phyloP scores from a whole-genome alignment of 1,140 invertebrate species.

The Spodoptera frugiperda region DNA sequence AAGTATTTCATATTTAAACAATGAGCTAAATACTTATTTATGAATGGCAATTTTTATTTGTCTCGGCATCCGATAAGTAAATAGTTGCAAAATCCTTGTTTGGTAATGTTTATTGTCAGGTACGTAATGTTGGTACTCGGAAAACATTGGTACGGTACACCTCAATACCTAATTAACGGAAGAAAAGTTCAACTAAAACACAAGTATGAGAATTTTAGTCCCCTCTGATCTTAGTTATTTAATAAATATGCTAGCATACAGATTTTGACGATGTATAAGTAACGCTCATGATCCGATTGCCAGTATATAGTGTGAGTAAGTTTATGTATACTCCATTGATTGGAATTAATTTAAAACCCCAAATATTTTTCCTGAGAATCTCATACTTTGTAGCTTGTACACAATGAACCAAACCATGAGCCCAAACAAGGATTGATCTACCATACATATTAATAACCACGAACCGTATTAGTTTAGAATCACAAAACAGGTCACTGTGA shows the following conservation, averaged over 20 bases:
- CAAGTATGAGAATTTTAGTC: too few relatives aligned
- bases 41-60: background rate
- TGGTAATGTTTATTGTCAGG: background rate
- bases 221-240: too few relatives aligned
- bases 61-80: conserved; percentile 1
- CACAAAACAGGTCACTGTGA: conserved; percentile 41
- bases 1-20: background rate
- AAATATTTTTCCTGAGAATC: too few relatives aligned
- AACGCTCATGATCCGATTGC: too few relatives aligned
- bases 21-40: background rate
- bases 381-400: background rate
- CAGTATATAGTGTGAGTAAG: too few relatives aligned
- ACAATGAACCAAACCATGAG: background rate
- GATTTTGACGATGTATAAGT: too few relatives aligned
- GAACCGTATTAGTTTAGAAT: conserved; percentile 51
- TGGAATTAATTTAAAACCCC: too few relatives aligned
- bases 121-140: too few relatives aligned
- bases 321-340: too few relatives aligned
- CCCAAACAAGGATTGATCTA: conserved; percentile 3
- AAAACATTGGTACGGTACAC: background rate
- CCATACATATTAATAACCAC: conserved; percentile 19
- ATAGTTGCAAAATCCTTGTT: conserved; percentile 12
- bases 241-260: too few relatives aligned
- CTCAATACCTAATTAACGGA: too few relatives aligned
- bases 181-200: too few relatives aligned